Evolutionary conservation across 2,888 invertebrate genomes (phyloP).

Genomic region (Platypus cylindrus): DNA sequence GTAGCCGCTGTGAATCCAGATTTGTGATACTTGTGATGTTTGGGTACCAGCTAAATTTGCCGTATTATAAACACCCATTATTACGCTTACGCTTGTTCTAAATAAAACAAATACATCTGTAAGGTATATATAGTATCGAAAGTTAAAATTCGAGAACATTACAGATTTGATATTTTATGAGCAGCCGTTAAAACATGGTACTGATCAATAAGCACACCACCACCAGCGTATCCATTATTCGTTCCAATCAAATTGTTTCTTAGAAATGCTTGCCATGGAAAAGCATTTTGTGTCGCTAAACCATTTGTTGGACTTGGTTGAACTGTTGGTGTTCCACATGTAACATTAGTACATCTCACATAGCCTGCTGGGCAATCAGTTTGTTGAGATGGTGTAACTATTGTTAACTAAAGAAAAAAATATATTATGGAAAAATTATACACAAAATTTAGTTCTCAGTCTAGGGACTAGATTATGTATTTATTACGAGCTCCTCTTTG

Average conservation of each 20-base stretch:
- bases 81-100: conserved; percentile 15
- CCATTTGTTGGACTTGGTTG: conserved; percentile 28
- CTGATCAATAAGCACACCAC: conserved; percentile 14
- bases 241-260: conserved; percentile 19
- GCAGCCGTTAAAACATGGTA: conserved; percentile 15
- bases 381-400: conserved; percentile 4
- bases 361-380: conserved; percentile 14
- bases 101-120: conserved; percentile 24
- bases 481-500: too few species aligned
- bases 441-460: too few species aligned
- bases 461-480: too few species aligned
- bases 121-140: neutral
- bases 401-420: conserved; percentile 5
- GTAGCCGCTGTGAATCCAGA: conserved; percentile 12
- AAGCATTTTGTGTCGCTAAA: conserved; percentile 53
- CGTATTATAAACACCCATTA: conserved; percentile 12
- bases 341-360: conserved; percentile 12
- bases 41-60: conserved; percentile 7
- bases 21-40: conserved; percentile 13
- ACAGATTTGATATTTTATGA: conserved; percentile 15
- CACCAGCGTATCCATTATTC: conserved; percentile 44
- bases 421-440: too few species aligned
- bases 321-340: conserved; percentile 15
- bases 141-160: conserved; percentile 10
- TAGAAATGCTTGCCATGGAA: conserved; percentile 54